Conservation (phyloP, 2,888 invertebrate genomes). For the Ditula angustiorana region DNA sequence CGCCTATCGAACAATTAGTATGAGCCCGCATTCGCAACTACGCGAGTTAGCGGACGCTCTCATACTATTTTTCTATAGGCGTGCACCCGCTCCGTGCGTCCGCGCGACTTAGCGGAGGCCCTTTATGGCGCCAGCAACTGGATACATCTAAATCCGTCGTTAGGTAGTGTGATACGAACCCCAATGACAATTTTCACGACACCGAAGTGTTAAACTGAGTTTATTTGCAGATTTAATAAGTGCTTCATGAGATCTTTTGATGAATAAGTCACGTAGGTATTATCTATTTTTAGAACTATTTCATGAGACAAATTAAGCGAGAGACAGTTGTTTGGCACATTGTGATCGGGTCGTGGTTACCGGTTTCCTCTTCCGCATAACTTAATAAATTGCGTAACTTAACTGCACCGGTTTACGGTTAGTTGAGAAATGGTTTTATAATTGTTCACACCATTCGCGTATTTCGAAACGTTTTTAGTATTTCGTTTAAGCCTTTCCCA, state of each 20-base stretch:
- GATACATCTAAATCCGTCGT: too few relatives aligned
- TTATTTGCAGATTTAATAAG: too few relatives aligned
- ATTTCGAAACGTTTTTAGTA: background rate
- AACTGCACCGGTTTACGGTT: background rate
- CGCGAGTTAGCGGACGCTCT: too few relatives aligned
- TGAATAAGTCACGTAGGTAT: slow-evolving; percentile 9
- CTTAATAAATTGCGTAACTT: slow-evolving; percentile 4
- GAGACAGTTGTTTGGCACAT: background rate
- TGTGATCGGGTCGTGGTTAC: background rate
- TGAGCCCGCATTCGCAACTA: too few relatives aligned
- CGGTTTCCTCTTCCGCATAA: slow-evolving; percentile 12
- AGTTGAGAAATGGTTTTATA: background rate
- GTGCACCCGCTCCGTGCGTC: too few relatives aligned
- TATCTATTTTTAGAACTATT: slow-evolving; percentile 4
- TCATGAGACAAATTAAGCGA: background rate
- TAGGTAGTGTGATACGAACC: too few relatives aligned
- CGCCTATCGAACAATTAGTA: too few relatives aligned
- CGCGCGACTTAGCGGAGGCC: too few relatives aligned
- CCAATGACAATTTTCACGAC: too few relatives aligned
- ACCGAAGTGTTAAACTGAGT: too few relatives aligned
- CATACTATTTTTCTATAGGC: too few relatives aligned
- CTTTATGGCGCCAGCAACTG: too few relatives aligned
- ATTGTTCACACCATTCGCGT: background rate
- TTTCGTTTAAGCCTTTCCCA: background rate
- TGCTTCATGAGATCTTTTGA: background rate